These are phyloP conservation scores for Syndactyla subalaris DNA, from an alignment of 2,797 vertebrate species.

Conservation along the genomic window DNA sequence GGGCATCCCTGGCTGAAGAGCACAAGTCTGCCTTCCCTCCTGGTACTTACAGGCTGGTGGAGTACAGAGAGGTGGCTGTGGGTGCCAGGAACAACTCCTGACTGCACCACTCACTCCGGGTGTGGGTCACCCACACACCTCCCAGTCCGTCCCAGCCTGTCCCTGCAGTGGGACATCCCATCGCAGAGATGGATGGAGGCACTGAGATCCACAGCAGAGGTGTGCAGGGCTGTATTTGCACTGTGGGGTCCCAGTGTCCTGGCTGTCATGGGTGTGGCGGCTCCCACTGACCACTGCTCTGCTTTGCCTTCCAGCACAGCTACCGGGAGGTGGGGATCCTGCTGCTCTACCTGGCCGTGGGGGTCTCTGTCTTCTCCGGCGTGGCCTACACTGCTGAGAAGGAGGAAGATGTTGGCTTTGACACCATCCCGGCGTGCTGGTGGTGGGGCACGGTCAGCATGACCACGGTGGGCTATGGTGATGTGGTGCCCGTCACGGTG, in stretches of 20 bases:
- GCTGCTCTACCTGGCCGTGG: constrained; percentile 93
- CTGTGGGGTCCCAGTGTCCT: rapidly evolving
- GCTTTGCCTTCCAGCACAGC: constrained; percentile 87
- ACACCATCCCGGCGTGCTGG: constrained; percentile 98
- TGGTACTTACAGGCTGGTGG: background rate
- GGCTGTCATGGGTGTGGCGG: rapidly evolving
- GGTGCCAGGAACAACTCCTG: background rate
- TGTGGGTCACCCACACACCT: background rate
- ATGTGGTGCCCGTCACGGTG: constrained; percentile 93
- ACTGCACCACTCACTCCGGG: background rate
- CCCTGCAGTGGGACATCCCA: background rate
- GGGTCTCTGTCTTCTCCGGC: constrained; percentile 93
- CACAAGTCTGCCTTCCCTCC: background rate
- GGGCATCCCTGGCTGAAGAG: background rate
- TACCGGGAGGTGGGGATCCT: constrained; percentile 97
- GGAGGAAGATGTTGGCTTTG: constrained; percentile 90
- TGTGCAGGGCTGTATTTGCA: rapidly evolving
- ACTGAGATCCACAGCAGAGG: rapidly evolving
- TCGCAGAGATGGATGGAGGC: background rate
- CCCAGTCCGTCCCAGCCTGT: rapidly evolving
- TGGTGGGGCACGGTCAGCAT: constrained; percentile 99
- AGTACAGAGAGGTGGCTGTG: background rate
- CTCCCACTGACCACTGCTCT: background rate
- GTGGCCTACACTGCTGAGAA: constrained; percentile 96
- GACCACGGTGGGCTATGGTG: constrained; percentile 97